phyloP scores from a whole-genome alignment of 2,113 vertebrate genomes.

The Syngnathoides biaculeatus region DNA sequence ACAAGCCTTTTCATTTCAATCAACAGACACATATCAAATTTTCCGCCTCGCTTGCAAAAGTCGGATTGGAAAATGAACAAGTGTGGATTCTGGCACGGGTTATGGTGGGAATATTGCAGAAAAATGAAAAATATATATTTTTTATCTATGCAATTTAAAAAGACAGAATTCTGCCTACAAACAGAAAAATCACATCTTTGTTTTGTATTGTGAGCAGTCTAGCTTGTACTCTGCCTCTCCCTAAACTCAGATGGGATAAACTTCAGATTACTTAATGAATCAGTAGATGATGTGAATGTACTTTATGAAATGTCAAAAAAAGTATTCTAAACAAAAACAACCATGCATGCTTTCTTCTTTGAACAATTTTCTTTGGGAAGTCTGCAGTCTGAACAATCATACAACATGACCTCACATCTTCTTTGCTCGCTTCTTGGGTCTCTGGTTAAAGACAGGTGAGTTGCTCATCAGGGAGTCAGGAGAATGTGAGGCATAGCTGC shows the following conservation, averaged over 20 bases:
- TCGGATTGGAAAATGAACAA: no score
- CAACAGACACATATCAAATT: no score
- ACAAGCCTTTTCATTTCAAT: no score
- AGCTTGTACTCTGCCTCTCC: neutral
- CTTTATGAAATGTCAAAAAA: neutral
- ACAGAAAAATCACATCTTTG: no score
- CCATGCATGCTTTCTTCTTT: neutral
- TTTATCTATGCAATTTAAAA: no score
- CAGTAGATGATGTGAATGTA: neutral
- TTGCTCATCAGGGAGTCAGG: conserved; percentile 91
- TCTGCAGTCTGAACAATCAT: neutral
- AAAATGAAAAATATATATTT: no score
- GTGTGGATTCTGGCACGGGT: no score
- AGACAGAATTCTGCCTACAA: no score
- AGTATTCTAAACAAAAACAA: neutral
- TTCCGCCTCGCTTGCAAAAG: no score
- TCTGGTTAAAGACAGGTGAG: conserved; percentile 93
- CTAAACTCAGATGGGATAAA: neutral
- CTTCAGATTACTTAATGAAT: neutral
- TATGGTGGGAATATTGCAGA: no score
- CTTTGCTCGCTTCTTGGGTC: conserved; percentile 87
- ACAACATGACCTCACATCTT: conserved; percentile 77
- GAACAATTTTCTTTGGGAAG: no score
- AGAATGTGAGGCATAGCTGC: conserved; percentile 89
- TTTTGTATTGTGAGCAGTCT: no score